Conservation (phyloP, 2,797 vertebrate species). For the Acanthurus leucopareius region DNA sequence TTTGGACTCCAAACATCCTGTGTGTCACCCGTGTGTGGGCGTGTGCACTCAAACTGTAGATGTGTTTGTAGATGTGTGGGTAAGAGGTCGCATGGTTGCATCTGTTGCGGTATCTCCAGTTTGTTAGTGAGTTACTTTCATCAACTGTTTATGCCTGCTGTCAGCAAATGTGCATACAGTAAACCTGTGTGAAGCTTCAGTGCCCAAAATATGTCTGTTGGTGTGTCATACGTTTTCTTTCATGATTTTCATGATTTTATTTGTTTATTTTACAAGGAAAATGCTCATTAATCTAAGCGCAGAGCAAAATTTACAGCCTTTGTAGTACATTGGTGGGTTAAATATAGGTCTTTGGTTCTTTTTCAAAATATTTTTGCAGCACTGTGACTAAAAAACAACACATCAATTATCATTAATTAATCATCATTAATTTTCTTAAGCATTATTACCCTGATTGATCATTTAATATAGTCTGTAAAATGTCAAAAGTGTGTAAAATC, state of each 20-base stretch:
- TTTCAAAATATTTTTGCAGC: too few species aligned
- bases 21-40: conserved; percentile 69
- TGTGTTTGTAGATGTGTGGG: conserved; percentile 62
- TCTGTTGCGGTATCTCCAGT: conserved; percentile 47
- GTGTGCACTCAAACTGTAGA: conserved; percentile 53
- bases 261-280: background rate
- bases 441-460: background rate
- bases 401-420: too few species aligned
- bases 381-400: background rate
- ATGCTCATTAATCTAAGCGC: background rate
- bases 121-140: conserved; percentile 29
- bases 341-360: too few species aligned
- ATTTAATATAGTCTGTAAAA: background rate
- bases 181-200: conserved; percentile 15
- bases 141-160: conserved; percentile 32
- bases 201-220: background rate
- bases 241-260: too few species aligned
- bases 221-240: background rate
- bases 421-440: too few species aligned
- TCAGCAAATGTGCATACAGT: background rate
- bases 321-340: too few species aligned
- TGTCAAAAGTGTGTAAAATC: background rate
- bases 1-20: conserved; percentile 82
- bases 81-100: conserved; percentile 63
- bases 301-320: background rate